Evolutionary conservation across 2,888 invertebrate genomes (phyloP).

Genomic region (Hydrotaea diabolus): DNA sequence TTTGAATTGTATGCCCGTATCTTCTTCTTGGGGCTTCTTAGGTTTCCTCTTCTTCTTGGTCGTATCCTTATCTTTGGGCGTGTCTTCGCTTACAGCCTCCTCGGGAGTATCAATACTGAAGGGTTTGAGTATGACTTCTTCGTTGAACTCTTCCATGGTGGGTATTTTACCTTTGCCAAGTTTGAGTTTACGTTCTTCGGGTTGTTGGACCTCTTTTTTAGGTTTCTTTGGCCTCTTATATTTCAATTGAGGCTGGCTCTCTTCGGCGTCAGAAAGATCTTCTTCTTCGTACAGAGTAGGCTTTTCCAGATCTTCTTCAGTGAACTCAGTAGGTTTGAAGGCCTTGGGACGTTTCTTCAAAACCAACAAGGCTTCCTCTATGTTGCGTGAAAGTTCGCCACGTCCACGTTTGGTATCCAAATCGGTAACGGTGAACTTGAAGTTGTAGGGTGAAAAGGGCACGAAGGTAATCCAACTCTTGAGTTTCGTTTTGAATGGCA

Average conservation of each 20-base stretch:
- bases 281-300: slow-evolving; percentile 75
- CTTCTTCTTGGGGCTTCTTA: slow-evolving; percentile 69
- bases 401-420: slow-evolving; percentile 83
- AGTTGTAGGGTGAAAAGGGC: slow-evolving; percentile 84
- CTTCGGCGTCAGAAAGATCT: slow-evolving; percentile 67
- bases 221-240: slow-evolving; percentile 75
- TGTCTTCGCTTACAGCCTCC: slow-evolving; percentile 60
- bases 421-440: slow-evolving; percentile 70
- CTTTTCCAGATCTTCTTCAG: slow-evolving; percentile 83
- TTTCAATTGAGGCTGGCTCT: slow-evolving; percentile 76
- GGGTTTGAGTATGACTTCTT: slow-evolving; percentile 78
- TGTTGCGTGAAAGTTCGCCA: slow-evolving; percentile 86
- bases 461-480: slow-evolving; percentile 86
- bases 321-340: slow-evolving; percentile 83
- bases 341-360: slow-evolving; percentile 84
- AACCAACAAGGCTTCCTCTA: slow-evolving; percentile 85
- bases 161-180: slow-evolving; percentile 77
- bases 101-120: slow-evolving; percentile 65
- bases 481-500: slow-evolving; percentile 85
- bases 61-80: slow-evolving; percentile 63
- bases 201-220: slow-evolving; percentile 68
- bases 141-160: slow-evolving; percentile 74
- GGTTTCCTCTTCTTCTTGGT: slow-evolving; percentile 69
- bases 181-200: slow-evolving; percentile 73
- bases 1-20: slow-evolving; percentile 71